Evolutionary conservation across 2,888 invertebrate species (phyloP).

Genomic region (Margaritifera margaritifera): DNA sequence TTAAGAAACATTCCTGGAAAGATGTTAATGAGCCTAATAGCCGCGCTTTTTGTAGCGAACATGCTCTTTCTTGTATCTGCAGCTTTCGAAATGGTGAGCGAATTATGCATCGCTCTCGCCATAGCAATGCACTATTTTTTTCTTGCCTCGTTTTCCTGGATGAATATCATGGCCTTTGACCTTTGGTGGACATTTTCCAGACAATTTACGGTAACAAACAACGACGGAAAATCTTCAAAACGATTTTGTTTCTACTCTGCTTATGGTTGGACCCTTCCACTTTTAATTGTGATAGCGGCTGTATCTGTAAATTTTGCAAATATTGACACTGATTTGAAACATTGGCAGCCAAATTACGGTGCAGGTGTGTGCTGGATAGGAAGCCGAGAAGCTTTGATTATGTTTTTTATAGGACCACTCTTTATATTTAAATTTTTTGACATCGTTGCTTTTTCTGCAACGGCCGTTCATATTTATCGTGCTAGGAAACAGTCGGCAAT

Average conservation of each 20-base stretch:
- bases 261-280: conserved; percentile 72
- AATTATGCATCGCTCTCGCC: conserved; percentile 63
- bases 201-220: conserved; percentile 31
- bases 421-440: conserved; percentile 74
- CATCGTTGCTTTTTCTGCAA: conserved; percentile 75
- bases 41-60: conserved; percentile 75
- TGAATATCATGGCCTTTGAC: conserved; percentile 77
- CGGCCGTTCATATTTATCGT: conserved; percentile 75
- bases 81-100: conserved; percentile 6
- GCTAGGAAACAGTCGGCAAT: conserved; percentile 27
- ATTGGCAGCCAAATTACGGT: conserved; percentile 74
- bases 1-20: conserved; percentile 76
- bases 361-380: conserved; percentile 76
- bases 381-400: conserved; percentile 75
- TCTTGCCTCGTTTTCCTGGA: conserved; percentile 77
- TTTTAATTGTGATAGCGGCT: conserved; percentile 57
- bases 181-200: conserved; percentile 76
- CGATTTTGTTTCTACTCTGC: conserved; percentile 58
- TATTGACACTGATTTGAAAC: conserved; percentile 37
- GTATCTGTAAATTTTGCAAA: conserved; percentile 73
- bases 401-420: conserved; percentile 77
- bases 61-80: conserved; percentile 75
- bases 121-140: conserved; percentile 75
- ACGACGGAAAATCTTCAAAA: conserved; percentile 31
- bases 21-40: conserved; percentile 75